These are phyloP conservation scores for Mionectes macconnelli DNA, from an alignment of 2,113 vertebrate species.

Conservation along the genomic window DNA sequence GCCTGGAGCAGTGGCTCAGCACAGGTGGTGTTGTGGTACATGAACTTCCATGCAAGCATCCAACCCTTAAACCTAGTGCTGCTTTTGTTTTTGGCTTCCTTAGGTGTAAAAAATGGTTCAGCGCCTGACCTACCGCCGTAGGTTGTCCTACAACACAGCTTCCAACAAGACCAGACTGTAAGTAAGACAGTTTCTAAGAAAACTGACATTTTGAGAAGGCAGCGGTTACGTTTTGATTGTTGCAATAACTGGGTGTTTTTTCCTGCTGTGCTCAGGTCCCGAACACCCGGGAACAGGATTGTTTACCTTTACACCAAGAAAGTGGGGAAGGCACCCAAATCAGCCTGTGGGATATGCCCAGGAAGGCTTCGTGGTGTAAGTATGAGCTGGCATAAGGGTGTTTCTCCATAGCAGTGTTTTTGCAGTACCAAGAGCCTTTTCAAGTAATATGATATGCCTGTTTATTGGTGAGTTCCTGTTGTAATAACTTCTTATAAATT, in stretches of 20 bases:
- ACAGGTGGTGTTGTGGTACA: background rate
- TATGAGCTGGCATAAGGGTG: background rate
- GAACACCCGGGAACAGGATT: conserved; percentile 95
- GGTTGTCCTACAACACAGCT: conserved; percentile 98
- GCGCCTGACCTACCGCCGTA: conserved; percentile 96
- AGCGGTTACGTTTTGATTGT: accelerated
- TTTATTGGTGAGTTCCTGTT: background rate
- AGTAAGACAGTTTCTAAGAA: conserved; percentile 47
- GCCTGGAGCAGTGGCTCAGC: background rate
- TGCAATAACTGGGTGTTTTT: background rate
- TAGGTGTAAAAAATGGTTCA: conserved; percentile 89
- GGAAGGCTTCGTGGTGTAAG: conserved; percentile 96
- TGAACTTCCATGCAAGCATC: accelerated
- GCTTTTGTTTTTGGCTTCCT: conserved; percentile 1
- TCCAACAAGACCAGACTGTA: conserved; percentile 98
- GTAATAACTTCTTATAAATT: background rate
- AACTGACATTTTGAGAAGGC: accelerated
- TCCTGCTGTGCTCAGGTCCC: conserved; percentile 77
- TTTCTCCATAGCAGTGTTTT: background rate
- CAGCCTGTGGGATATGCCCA: conserved; percentile 94
- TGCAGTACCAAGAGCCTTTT: background rate
- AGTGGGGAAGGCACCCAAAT: conserved; percentile 96
- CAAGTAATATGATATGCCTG: accelerated
- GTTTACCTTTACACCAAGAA: conserved; percentile 99
- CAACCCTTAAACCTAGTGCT: background rate